Evolutionary conservation across 2,888 invertebrate genomes (phyloP), one percentile per base, ranked within the genome.

Genomic region (Orchesella flavescens): DNA sequence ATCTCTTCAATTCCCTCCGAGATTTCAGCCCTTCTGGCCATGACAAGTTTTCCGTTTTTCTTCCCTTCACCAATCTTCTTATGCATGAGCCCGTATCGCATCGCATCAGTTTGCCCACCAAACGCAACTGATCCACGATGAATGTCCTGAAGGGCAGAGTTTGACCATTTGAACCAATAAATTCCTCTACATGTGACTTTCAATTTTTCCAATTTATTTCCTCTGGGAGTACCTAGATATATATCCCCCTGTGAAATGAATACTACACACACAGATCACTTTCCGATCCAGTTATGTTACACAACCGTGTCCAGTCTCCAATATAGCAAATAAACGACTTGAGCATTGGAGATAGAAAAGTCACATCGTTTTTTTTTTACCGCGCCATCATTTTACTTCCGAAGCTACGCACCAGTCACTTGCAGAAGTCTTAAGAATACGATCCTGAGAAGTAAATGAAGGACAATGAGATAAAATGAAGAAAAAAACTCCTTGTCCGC

Each of bases 161-260:
- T 43, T 77, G 77, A 77, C 77, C 77, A 77, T 59, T 77, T 68
- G 21, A 77, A 59, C 68, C 77, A 77, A 77, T 77, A 77, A 77
- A 77, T 77, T 77, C 77, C 69, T 77, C 77, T 77, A 59, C n/a
- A 66, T 76, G 77, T 59, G 77, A 77, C 77, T 77, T 77, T 77
- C 77, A 77, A 77, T 77, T 77, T 77, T 77, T 69, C 77, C 77
- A 69, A 77, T 77, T 77, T 77, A 77, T 77, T 77, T 77, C 77
- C 69, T 77, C 59, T 34, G 77, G 44, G 77, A 77, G 24, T 21
- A 49, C 24, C 3, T 9, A 44, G 44, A 46, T n/a, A 24, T 61
- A 21, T 57, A 24, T 66, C 46, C 68, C 59, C 46, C 59, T 57
- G 44, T 57, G 68, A 66, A 77, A 77, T 66, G 44, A 68, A 77